Conservation (phyloP, 92 coral and sea anemone genomes). For the Palythoa grandis region DNA sequence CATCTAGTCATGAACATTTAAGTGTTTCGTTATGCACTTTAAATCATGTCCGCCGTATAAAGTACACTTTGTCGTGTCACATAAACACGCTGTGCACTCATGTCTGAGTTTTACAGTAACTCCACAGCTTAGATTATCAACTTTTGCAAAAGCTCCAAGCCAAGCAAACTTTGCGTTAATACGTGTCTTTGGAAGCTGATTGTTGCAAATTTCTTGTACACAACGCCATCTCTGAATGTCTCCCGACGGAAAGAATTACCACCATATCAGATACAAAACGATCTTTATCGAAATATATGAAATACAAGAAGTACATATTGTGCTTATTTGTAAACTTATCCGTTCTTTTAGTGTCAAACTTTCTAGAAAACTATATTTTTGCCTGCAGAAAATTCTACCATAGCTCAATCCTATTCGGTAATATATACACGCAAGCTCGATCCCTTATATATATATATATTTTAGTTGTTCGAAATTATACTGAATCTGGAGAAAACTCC, state of each 20-base stretch:
- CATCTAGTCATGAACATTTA: too few species aligned
- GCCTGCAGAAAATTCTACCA: background rate
- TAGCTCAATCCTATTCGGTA: too few species aligned
- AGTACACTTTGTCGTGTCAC: background rate
- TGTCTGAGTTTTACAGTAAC: background rate
- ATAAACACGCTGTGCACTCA: background rate
- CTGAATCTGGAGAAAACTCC: too few species aligned
- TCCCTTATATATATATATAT: too few species aligned
- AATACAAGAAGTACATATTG: background rate
- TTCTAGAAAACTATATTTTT: too few species aligned
- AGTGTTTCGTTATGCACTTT: too few species aligned
- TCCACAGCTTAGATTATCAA: background rate
- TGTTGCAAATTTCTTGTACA: background rate
- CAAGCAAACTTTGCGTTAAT: background rate
- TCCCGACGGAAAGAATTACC: background rate
- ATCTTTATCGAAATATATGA: background rate
- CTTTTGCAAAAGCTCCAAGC: background rate
- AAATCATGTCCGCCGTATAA: too few species aligned
- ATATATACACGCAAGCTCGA: too few species aligned
- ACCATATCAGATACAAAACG: background rate
- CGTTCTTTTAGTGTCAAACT: background rate
- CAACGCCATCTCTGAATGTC: background rate
- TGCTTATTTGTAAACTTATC: background rate
- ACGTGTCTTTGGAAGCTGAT: background rate
- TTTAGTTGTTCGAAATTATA: too few species aligned